A percentile compares a stretch with the other conserved stretches of the same genome.
phyloP scores from a whole-genome alignment of 1,140 invertebrate species.

The Atta colombica region DNA sequence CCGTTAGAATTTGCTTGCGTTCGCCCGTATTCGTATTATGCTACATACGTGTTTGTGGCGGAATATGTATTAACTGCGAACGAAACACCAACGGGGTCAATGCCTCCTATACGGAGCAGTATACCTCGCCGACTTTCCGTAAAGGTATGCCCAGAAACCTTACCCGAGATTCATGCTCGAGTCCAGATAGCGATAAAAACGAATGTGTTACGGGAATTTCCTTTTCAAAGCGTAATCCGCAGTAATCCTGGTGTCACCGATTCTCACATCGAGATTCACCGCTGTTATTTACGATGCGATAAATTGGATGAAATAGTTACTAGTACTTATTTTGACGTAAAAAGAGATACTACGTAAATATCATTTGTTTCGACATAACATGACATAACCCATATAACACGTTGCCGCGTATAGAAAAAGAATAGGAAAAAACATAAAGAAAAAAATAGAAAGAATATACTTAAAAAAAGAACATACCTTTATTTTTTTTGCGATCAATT shows the following conservation, averaged over 20 bases:
- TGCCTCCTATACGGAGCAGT: conserved; percentile 84
- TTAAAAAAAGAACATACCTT: too few species aligned
- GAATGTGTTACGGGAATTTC: conserved; percentile 85
- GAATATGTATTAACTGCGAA: conserved; percentile 51
- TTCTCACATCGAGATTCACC: conserved; percentile 17
- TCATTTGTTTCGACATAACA: too few species aligned
- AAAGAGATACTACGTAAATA: background rate
- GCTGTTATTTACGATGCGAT: background rate
- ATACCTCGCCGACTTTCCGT: conserved; percentile 81
- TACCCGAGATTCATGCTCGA: conserved; percentile 76
- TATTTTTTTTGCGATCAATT: too few species aligned
- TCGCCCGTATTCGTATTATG: conserved; percentile 59
- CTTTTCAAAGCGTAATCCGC: conserved; percentile 80
- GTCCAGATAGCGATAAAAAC: conserved; percentile 81
- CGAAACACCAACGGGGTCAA: conserved; percentile 81
- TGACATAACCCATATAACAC: too few species aligned
- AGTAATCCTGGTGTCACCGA: conserved; percentile 1
- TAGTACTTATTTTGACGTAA: background rate
- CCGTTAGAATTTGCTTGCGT: conserved; percentile 84
- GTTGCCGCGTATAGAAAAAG: too few species aligned
- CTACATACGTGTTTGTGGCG: conserved; percentile 7
- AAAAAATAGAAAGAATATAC: too few species aligned
- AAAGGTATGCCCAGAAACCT: conserved; percentile 70
- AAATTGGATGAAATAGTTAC: conserved; percentile 3
- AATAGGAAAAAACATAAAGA: too few species aligned